phyloP scores from a whole-genome alignment of 2,113 vertebrate genomes.

The Promerops cafer region DNA sequence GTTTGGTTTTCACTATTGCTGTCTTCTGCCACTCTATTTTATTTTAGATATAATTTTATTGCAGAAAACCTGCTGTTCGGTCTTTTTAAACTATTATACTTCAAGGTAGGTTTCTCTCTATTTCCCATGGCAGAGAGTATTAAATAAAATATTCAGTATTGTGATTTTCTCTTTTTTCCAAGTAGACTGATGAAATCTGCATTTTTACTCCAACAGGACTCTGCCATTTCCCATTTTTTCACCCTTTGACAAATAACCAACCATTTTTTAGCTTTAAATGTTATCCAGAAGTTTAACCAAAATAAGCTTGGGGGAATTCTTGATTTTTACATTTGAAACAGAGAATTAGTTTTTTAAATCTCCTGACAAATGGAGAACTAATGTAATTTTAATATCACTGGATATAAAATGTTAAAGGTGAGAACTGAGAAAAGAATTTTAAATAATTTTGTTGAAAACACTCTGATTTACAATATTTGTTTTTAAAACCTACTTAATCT shows the following conservation, averaged over 20 bases:
- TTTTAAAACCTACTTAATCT: not conserved
- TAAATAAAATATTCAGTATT: constrained; percentile 4
- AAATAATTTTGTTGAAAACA: not conserved
- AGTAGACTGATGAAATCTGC: not conserved
- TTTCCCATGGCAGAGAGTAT: not conserved
- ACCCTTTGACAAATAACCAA: not conserved
- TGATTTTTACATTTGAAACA: constrained; percentile 17
- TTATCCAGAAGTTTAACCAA: not conserved
- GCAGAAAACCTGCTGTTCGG: not conserved
- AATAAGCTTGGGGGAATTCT: constrained; percentile 1
- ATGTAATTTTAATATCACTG: constrained; percentile 15
- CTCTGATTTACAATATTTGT: not conserved
- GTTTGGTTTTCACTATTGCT: constrained; percentile 22
- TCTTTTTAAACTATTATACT: not conserved
- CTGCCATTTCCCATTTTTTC: not conserved
- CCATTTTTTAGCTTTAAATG: not conserved
- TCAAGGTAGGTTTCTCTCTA: not conserved
- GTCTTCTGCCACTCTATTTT: not conserved
- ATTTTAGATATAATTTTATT: constrained; percentile 9
- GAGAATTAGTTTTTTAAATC: not conserved
- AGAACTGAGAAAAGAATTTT: not conserved
- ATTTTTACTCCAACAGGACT: not conserved
- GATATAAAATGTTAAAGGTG: not conserved
- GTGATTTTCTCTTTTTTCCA: not conserved
- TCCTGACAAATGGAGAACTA: not conserved